These are phyloP conservation scores for Macrochelys suwanniensis DNA, from an alignment of 2,797 vertebrate genomes.

Conservation along the genomic window DNA sequence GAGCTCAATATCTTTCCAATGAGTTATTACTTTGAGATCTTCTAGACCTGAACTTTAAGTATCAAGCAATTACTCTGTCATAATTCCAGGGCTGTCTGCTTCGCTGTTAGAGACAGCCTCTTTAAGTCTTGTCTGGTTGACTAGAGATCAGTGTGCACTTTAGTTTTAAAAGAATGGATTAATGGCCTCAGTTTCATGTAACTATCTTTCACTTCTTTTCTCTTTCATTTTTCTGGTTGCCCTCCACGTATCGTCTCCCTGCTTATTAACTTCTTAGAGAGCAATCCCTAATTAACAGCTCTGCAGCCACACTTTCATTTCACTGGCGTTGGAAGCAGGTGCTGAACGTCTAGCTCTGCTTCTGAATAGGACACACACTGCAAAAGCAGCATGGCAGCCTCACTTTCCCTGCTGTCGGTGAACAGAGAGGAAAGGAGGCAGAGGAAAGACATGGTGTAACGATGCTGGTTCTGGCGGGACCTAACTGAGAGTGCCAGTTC, in stretches of 20 bases:
- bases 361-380: not conserved
- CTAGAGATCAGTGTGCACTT: not conserved
- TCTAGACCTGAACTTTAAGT: conserved; percentile 67
- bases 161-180: not conserved
- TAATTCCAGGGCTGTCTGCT: conserved; percentile 53
- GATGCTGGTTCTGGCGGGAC: too few relatives aligned
- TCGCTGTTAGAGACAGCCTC: conserved; percentile 18
- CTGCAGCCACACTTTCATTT: not conserved
- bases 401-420: not conserved
- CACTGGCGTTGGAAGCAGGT: not conserved
- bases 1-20: conserved; percentile 70
- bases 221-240: not conserved
- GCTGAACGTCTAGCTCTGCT: too few relatives aligned
- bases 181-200: not conserved
- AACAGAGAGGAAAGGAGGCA: not conserved
- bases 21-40: conserved; percentile 71
- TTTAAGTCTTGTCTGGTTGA: conserved; percentile 6
- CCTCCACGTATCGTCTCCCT: accelerated
- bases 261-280: not conserved
- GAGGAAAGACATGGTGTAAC: not conserved
- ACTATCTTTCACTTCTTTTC: not conserved
- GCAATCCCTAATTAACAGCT: not conserved
- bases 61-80: conserved; percentile 49
- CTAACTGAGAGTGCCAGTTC: too few relatives aligned
- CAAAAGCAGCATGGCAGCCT: not conserved